Evolutionary conservation across 2,888 invertebrate genomes (phyloP), one percentile per base, ranked within the genome.

Genomic region (Leptinotarsa rubiginosa): DNA sequence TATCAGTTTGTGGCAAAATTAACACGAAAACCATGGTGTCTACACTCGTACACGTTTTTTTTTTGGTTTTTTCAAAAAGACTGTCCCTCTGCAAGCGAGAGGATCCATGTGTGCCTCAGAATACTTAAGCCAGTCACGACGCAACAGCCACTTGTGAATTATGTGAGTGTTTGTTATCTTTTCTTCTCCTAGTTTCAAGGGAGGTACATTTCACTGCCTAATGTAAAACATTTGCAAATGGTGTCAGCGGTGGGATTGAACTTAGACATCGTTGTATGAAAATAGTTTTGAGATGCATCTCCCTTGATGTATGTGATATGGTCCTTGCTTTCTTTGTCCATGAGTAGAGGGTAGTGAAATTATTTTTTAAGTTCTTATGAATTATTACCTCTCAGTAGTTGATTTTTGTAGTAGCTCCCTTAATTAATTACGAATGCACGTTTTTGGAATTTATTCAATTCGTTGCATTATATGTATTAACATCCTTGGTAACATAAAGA

Each of bases 41-140:
- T 62, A 31, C 62, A 62, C 62, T 18, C 47, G 22, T 69, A 47
- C 56, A 56, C 69, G 18, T 69, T n/a, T 66, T 67, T 41, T 5
- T 41, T 41, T 69, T 41, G 47, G 10, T 41, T 47, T 56, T 69
- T 69, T 47, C 77, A 74, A 79, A 78, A 77, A 86, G 86, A 85
- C 84, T 84, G 76, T 85, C 83, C 81, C 85, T 85, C 85, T 86
- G 81, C 86, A 85, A 82, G 81, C 85, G 85, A 86, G 85, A 85
- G 85, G 87, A 85, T 84, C 87, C 80, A 82, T 84, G 82, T 83
- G 81, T 82, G 81, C 83, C 85, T 82, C 79, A 81, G 86, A 86
- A 83, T 82, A 84, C 82, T 80, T 85, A 84, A 86, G 84, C 83
- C 83, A 83, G 80, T 83, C 85, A 79, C 84, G 85, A 81, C 86